These are phyloP conservation scores for Hipparchia semele DNA, from an alignment of 2,888 invertebrate genomes.

Conservation along the genomic window DNA sequence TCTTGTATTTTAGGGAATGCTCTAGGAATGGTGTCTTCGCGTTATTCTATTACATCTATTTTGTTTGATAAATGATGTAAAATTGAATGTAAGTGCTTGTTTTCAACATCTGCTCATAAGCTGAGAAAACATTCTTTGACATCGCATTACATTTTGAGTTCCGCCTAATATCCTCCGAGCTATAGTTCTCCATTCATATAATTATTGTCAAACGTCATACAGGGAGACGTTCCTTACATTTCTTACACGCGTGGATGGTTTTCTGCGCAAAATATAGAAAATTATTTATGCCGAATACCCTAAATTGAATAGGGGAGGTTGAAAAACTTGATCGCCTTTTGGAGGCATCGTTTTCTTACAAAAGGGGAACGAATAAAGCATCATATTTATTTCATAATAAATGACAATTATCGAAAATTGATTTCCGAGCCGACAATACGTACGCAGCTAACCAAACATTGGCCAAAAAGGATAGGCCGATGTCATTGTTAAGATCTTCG, in stretches of 20 bases:
- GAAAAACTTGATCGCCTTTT: constrained; percentile 58
- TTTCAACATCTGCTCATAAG: constrained; percentile 69
- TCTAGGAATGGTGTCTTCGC: neutral
- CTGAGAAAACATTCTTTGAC: constrained; percentile 75
- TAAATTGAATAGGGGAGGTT: constrained; percentile 55
- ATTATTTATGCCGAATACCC: constrained; percentile 67
- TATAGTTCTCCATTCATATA: constrained; percentile 58
- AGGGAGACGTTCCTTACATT: constrained; percentile 50
- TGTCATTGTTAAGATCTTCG: constrained; percentile 68
- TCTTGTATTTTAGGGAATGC: too few species aligned
- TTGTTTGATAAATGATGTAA: constrained; percentile 31
- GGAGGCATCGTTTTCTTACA: constrained; percentile 57
- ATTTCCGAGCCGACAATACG: constrained; percentile 74
- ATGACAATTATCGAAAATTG: constrained; percentile 83
- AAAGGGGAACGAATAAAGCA: constrained; percentile 68
- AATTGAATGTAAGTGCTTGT: constrained; percentile 37
- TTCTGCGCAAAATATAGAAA: constrained; percentile 72
- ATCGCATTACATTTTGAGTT: constrained; percentile 61
- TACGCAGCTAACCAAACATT: constrained; percentile 87
- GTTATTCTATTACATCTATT: constrained; percentile 14
- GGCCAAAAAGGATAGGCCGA: constrained; percentile 81
- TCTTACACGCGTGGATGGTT: constrained; percentile 60
- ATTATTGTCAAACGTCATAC: constrained; percentile 78
- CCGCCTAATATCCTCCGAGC: constrained; percentile 70
- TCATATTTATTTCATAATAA: constrained; percentile 83